These are phyloP conservation scores for Talpa occidentalis DNA, from an alignment of 2,113 vertebrate species.

Conservation along the genomic window DNA sequence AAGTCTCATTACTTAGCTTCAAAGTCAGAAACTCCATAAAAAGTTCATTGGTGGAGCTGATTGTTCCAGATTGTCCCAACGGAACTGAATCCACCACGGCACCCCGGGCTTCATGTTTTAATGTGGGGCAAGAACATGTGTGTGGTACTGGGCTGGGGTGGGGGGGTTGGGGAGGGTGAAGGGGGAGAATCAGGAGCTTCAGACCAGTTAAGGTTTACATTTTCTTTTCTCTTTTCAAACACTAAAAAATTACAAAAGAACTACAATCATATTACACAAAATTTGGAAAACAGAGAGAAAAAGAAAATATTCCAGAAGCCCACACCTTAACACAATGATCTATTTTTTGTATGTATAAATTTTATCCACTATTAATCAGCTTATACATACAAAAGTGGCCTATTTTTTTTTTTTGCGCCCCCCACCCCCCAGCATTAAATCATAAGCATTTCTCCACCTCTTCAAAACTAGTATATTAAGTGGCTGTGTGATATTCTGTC, in stretches of 20 bases:
- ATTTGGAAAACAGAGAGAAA: conserved; percentile 42
- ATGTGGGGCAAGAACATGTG: conserved; percentile 27
- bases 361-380: not conserved
- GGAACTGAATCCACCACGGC: conserved; percentile 47
- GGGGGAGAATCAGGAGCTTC: not conserved
- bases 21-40: conserved; percentile 79
- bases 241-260: conserved; percentile 31
- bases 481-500: not conserved
- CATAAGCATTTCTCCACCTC: not conserved
- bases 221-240: conserved; percentile 14
- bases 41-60: conserved; percentile 72
- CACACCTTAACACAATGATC: not conserved
- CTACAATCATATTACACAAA: not conserved
- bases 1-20: conserved; percentile 78
- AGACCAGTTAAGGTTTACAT: not conserved
- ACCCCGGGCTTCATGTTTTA: conserved; percentile 46
- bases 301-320: conserved; percentile 36
- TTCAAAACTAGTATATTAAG: not conserved
- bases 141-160: conserved; percentile 26
- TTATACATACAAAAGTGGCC: not conserved
- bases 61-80: conserved; percentile 61
- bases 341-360: not conserved
- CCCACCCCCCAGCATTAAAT: not conserved
- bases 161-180: accelerated
- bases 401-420: not conserved